These are phyloP conservation scores for Drosophila prosaltans DNA, from an alignment of 1,140 invertebrate species.

Conservation along the genomic window DNA sequence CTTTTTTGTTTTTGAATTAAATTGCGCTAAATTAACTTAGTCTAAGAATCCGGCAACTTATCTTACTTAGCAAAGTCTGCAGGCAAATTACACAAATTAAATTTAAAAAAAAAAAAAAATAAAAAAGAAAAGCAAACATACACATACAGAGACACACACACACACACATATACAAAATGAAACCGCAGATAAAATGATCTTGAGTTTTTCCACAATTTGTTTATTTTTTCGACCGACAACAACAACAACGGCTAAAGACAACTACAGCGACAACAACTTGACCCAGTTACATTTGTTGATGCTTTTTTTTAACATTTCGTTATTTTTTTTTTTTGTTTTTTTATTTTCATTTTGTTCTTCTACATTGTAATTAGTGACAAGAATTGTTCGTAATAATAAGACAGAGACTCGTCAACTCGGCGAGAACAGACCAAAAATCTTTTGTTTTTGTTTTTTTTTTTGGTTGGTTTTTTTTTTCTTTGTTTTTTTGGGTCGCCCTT, in stretches of 20 bases:
- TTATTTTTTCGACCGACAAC: conserved; percentile 18
- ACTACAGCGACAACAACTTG: conserved; percentile 16
- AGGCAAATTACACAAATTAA: conserved; percentile 9
- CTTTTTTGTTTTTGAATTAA: conserved; percentile 1
- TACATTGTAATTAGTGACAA: conserved; percentile 30
- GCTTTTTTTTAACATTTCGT: conserved; percentile 21
- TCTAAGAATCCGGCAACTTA: conserved; percentile 5
- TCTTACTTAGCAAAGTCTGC: conserved; percentile 10
- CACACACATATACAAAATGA: conserved; percentile 5
- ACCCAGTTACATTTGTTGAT: conserved; percentile 30
- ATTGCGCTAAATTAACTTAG: conserved; percentile 9
- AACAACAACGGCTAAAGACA: conserved; percentile 1
- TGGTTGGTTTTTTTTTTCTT: neutral
- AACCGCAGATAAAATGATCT: conserved; percentile 23
- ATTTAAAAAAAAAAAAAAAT: neutral
- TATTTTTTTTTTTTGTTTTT: neutral
- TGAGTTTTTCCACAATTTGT: conserved; percentile 22
- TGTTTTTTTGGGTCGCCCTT: conserved; percentile 18
- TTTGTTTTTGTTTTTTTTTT: neutral
- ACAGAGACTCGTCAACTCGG: neutral
- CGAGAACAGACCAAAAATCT: conserved; percentile 5
- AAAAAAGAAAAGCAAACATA: conserved; percentile 7
- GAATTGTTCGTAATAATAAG: conserved; percentile 25
- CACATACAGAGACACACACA: neutral
- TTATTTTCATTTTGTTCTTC: conserved; percentile 21